Conservation (phyloP, 2,888 invertebrate genomes). For the Amitus sp. region DNA sequence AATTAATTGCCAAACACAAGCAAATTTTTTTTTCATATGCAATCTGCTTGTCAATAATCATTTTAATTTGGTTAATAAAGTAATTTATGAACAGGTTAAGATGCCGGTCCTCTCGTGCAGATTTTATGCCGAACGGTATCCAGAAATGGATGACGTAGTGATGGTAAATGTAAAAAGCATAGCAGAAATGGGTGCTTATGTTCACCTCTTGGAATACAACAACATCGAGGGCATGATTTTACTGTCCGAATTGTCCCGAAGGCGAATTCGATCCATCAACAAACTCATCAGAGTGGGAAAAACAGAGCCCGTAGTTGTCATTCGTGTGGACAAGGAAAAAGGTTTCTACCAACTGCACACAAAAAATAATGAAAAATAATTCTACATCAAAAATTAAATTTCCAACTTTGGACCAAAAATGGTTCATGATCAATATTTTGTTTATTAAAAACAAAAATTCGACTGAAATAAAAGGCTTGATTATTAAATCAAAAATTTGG, state of each 20-base stretch:
- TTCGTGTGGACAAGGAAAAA: conserved; percentile 99
- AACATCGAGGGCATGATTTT: conserved; percentile 99
- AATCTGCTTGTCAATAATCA: too few relatives aligned
- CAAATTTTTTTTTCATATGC: too few relatives aligned
- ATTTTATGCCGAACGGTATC: conserved; percentile 97
- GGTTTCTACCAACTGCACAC: conserved; percentile 68
- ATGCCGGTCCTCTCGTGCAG: conserved; percentile 95
- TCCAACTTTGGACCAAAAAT: too few relatives aligned
- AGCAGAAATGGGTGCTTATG: conserved; percentile 99
- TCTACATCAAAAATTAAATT: too few relatives aligned
- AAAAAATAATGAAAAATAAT: too few relatives aligned
- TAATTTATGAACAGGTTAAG: conserved; percentile 57
- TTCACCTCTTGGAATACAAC: conserved; percentile 96
- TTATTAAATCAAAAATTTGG: too few relatives aligned
- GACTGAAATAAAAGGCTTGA: too few relatives aligned
- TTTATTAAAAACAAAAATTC: too few relatives aligned
- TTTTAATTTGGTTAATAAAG: too few relatives aligned
- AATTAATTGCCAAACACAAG: too few relatives aligned
- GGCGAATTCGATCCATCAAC: conserved; percentile 99
- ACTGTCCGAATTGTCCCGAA: conserved; percentile 95
- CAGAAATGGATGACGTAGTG: conserved; percentile 98
- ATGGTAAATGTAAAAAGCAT: conserved; percentile 99
- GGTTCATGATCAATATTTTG: too few relatives aligned
- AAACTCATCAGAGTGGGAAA: conserved; percentile 98
- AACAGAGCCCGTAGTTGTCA: conserved; percentile 98